phyloP scores from a whole-genome alignment of 2,113 vertebrate species.

The Chloroceryle aenea region DNA sequence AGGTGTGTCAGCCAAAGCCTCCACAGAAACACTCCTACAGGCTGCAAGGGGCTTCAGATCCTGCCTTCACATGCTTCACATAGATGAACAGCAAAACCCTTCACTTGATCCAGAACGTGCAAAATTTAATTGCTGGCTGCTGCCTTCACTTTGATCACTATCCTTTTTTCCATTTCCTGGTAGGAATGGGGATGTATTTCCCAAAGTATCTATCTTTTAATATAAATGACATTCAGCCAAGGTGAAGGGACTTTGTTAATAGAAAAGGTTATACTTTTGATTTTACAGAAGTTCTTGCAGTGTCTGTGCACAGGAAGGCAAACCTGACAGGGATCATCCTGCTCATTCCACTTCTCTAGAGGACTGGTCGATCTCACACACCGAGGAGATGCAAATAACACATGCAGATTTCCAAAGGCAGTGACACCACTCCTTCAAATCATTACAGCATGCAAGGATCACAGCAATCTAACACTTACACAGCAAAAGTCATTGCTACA shows the following conservation, averaged over 20 bases:
- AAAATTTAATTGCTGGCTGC: background rate
- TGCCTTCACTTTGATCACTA: background rate
- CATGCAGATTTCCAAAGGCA: background rate
- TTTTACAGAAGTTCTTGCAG: background rate
- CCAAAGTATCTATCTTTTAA: background rate
- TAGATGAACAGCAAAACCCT: background rate
- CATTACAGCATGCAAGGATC: background rate
- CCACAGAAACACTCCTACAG: background rate
- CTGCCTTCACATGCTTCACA: background rate
- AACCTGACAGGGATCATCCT: background rate
- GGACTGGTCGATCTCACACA: background rate
- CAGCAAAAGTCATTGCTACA: constrained; percentile 5
- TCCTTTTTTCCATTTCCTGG: background rate
- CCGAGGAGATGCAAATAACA: background rate
- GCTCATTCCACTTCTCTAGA: background rate
- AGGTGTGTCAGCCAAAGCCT: background rate
- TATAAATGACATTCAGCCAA: background rate
- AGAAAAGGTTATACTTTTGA: background rate
- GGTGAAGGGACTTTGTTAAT: background rate
- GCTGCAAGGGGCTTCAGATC: background rate
- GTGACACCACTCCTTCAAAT: background rate
- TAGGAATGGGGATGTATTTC: background rate
- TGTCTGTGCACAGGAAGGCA: background rate
- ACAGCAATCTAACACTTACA: constrained; percentile 21
- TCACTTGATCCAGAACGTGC: background rate